Evolutionary conservation across 2,113 vertebrate genomes (phyloP).

Genomic region (Butorides virescens): DNA sequence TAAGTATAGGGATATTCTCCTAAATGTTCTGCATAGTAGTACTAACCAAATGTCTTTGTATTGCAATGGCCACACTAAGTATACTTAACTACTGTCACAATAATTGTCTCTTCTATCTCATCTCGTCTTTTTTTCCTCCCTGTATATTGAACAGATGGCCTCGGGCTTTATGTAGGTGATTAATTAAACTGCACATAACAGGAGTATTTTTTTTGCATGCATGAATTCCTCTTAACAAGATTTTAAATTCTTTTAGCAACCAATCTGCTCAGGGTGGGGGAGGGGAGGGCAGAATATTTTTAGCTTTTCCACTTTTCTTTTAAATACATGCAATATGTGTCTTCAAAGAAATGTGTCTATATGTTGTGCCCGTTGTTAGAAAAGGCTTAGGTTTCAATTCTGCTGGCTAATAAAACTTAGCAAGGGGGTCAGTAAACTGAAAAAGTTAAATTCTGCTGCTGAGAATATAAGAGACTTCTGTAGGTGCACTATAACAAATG

Average conservation of each 20-base stretch:
- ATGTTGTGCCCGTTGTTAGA: neutral
- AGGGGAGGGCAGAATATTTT: neutral
- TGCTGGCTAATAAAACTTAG: neutral
- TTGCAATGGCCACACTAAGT: neutral
- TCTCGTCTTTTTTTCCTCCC: neutral
- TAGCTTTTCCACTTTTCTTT: neutral
- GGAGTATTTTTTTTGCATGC: neutral
- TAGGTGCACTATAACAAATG: neutral
- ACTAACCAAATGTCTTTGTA: neutral
- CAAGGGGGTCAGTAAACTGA: neutral
- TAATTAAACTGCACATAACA: constrained; percentile 43
- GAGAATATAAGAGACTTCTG: neutral
- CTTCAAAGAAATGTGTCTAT: neutral
- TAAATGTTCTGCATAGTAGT: neutral
- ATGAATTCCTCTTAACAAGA: constrained; percentile 39
- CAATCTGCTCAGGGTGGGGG: neutral
- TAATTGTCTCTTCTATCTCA: neutral
- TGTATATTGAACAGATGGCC: constrained; percentile 44
- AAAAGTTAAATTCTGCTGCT: neutral
- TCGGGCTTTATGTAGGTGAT: constrained; percentile 48
- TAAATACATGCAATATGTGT: neutral
- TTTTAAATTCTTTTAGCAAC: constrained; percentile 13
- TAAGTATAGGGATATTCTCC: neutral
- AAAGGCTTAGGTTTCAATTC: neutral
- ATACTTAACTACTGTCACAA: neutral